These are phyloP conservation scores for Brenthis hecate DNA, from an alignment of 2,888 invertebrate species.

Conservation along the genomic window DNA sequence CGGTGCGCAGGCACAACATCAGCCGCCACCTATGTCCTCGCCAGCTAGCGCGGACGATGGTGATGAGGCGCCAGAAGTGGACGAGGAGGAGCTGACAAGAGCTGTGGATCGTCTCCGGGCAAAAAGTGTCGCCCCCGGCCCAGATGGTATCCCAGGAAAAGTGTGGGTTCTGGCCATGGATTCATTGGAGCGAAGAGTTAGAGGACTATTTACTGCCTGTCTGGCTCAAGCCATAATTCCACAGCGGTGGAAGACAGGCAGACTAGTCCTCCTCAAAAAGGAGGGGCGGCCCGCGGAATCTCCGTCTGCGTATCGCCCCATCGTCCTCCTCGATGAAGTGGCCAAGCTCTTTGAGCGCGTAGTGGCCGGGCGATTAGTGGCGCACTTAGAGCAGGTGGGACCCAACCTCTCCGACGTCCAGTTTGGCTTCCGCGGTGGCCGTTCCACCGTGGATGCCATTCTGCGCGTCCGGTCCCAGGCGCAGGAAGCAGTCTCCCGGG, in stretches of 20 bases:
- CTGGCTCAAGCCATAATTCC: conserved; percentile 1
- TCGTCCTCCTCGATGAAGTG: too few relatives aligned
- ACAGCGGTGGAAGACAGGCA: neutral
- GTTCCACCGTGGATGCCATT: neutral
- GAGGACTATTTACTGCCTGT: neutral
- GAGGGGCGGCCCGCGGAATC: neutral
- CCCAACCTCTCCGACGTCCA: too few relatives aligned
- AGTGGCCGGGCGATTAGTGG: too few relatives aligned
- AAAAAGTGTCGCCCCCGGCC: neutral
- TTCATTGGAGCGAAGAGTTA: neutral
- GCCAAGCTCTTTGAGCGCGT: too few relatives aligned
- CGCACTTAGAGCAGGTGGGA: too few relatives aligned
- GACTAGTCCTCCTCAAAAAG: neutral
- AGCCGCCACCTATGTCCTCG: neutral
- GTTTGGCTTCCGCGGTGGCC: neutral
- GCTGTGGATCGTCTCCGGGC: too few relatives aligned
- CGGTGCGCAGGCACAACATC: neutral
- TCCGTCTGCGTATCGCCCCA: too few relatives aligned
- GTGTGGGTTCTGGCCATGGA: neutral
- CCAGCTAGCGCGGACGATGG: too few relatives aligned
- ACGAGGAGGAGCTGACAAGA: neutral
- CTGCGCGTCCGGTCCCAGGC: neutral
- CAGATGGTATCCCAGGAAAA: neutral
- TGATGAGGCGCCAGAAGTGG: neutral
- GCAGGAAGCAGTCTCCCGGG: neutral